Evolutionary conservation across 2,113 vertebrate species (phyloP).

Genomic region (Sinocyclocheilus anophthalmus): DNA sequence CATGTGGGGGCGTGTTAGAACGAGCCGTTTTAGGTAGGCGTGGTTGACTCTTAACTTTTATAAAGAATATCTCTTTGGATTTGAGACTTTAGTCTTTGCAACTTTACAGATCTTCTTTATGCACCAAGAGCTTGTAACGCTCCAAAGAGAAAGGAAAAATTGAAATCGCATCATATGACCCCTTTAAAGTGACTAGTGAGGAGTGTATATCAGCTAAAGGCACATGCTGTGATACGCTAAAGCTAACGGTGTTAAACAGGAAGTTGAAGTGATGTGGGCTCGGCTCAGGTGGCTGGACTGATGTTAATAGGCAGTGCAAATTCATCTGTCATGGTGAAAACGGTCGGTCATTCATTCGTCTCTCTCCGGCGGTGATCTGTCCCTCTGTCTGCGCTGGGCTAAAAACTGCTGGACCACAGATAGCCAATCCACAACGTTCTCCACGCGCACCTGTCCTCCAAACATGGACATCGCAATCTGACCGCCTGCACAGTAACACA

Average conservation of each 20-base stretch:
- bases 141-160: too few relatives aligned
- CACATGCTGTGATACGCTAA: background rate
- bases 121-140: too few relatives aligned
- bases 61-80: too few relatives aligned
- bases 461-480: background rate
- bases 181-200: background rate
- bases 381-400: slow-evolving; percentile 47
- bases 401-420: slow-evolving; percentile 50
- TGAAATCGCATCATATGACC: too few relatives aligned
- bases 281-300: background rate
- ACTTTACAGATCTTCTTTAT: too few relatives aligned
- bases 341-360: background rate
- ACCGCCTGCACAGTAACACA: slow-evolving; percentile 40
- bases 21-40: too few relatives aligned
- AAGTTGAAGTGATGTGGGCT: background rate
- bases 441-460: slow-evolving; percentile 36
- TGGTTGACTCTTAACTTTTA: too few relatives aligned
- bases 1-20: too few relatives aligned
- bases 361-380: background rate
- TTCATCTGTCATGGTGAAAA: background rate
- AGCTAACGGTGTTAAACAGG: background rate
- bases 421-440: slow-evolving; percentile 54
- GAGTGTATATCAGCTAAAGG: background rate
- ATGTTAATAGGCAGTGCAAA: background rate
- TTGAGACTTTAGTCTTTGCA: too few relatives aligned